Conservation (phyloP, 2,888 invertebrate genomes). For the Corbicula japonica region DNA sequence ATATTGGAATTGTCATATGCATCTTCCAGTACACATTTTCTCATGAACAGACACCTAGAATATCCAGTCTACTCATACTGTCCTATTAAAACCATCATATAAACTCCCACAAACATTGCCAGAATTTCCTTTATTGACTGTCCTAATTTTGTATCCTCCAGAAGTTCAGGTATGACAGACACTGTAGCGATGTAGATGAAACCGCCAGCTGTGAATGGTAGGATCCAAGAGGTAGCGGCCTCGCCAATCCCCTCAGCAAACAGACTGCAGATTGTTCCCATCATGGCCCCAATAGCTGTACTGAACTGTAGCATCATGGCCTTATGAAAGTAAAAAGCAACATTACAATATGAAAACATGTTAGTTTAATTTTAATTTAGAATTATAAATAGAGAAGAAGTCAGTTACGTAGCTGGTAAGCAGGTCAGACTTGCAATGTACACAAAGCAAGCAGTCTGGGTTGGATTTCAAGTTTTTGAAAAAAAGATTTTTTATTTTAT, state of each 20-base stretch:
- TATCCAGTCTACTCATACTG: constrained; percentile 91
- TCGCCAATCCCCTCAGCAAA: constrained; percentile 91
- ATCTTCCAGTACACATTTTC: no score
- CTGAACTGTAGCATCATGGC: constrained; percentile 97
- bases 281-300: constrained; percentile 97
- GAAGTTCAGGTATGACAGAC: constrained; percentile 98
- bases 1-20: no score
- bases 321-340: constrained; percentile 86
- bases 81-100: constrained; percentile 98
- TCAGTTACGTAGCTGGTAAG: no score
- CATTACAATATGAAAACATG: no score
- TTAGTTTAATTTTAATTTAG: no score
- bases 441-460: no score
- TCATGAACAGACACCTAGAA: no score
- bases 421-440: no score
- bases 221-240: constrained; percentile 90
- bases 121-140: constrained; percentile 97
- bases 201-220: constrained; percentile 99
- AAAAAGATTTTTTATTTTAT: no score
- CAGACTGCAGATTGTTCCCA: constrained; percentile 96
- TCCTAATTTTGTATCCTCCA: constrained; percentile 94
- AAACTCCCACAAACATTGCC: constrained; percentile 95
- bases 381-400: no score
- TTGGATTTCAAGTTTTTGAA: no score
- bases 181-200: constrained; percentile 99